phyloP scores from a whole-genome alignment of 2,888 invertebrate species.

The Conops quadrifasciatus region DNA sequence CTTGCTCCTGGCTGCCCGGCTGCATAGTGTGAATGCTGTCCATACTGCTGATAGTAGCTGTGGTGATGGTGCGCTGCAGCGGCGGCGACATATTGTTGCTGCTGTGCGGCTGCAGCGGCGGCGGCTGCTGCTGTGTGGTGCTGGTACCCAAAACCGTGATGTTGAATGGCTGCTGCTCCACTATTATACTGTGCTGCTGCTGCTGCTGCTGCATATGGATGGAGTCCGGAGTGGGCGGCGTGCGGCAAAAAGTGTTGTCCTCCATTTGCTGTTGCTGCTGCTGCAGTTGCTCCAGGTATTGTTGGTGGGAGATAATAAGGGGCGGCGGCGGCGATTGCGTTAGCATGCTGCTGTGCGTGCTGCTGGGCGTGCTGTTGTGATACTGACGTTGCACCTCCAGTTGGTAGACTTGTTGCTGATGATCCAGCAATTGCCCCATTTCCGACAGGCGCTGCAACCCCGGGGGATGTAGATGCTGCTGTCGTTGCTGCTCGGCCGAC shows the following conservation, averaged over 20 bases:
- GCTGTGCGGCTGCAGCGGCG: conserved; percentile 47
- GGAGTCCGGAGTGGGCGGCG: conserved; percentile 46
- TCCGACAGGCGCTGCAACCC: conserved; percentile 31
- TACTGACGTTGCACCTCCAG: conserved; percentile 33
- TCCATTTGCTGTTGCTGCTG: conserved; percentile 50
- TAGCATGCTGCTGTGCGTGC: conserved; percentile 46
- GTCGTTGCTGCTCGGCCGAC: conserved; percentile 20
- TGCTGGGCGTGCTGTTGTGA: conserved; percentile 46
- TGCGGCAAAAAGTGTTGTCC: conserved; percentile 59
- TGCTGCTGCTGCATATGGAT: conserved; percentile 52
- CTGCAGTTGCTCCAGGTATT: conserved; percentile 53
- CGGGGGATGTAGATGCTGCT: conserved; percentile 42
- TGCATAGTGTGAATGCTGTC: conserved; percentile 54
- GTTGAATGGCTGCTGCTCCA: conserved; percentile 63
- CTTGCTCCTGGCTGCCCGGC: conserved; percentile 50
- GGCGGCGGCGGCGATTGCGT: conserved; percentile 52
- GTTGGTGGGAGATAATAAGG: conserved; percentile 58
- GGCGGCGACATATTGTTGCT: conserved; percentile 50
- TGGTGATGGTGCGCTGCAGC: conserved; percentile 55
- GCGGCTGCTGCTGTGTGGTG: conserved; percentile 48
- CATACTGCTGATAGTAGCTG: conserved; percentile 67
- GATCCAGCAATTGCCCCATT: conserved; percentile 42
- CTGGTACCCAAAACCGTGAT: conserved; percentile 65
- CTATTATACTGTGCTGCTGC: conserved; percentile 56
- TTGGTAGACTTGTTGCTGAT: conserved; percentile 47